Base-by-base conservation (phyloP, 1,140 invertebrate species). In the Lucilia sericata region DNA sequence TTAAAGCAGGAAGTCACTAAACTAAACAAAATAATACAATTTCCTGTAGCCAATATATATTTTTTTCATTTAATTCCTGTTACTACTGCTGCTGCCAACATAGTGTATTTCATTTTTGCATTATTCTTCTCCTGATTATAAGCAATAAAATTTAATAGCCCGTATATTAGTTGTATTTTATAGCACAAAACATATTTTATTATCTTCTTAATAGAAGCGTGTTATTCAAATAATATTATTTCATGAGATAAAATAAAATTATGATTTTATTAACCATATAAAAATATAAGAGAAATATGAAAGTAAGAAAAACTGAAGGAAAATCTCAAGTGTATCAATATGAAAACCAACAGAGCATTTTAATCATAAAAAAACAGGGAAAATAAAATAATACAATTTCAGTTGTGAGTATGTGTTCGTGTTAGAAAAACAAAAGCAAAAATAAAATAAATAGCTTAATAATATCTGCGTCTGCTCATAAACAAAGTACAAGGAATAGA, bases 201-300 rank as follows among this genome's bases (percentile, higher is more conserved):
- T 70, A 70, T 70, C 65, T 21, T 7, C 19, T 25, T 70, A 70
- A 70, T 19, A 25, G 65, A 12, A 70, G n/a, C 65, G 19, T 70
- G 65, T 70, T 70, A 70, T 70, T 70, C 65, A 70, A 70, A 70
- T 70, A 19, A 21, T 70, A 70, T 70, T 70, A 70, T 70, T 70
- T 70, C 9, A 70, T 42, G 42, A 42, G 42, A 42, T 19, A 70
- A 70, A 21, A 21, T 70, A 70, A 70, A 70, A 70, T 70, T 70
- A 70, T 70, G n/a, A 70, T 70, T 70, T 70, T 70, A 70, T 70
- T 70, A 70, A 70, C 65, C 65, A 21, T 21, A 70, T 25, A 19
- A 70, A 60, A 17, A 60, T n/a, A 17, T 14, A 14, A 60, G 55
- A 60, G 14, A 60, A 30, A 30, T 30, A 30, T 30, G 25, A 30